Evolutionary conservation across 2,113 vertebrate species (phyloP).

Genomic region (Colinus virginianus): DNA sequence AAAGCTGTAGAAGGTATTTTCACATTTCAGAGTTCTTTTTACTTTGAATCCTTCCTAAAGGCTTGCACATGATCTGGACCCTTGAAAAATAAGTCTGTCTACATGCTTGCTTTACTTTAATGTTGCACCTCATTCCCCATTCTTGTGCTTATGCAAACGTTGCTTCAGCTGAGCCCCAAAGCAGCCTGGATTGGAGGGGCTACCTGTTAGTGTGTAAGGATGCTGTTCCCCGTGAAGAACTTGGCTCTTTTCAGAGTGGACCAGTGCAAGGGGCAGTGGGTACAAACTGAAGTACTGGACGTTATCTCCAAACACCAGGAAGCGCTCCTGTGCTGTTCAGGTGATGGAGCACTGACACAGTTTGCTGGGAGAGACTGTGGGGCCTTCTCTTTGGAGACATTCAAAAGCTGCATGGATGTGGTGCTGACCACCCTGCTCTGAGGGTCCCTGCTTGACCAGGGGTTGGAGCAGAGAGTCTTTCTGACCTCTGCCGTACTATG

Average conservation of each 20-base stretch:
- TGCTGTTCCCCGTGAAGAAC: accelerated
- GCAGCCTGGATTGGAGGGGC: background rate
- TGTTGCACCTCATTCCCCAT: background rate
- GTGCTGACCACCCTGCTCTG: background rate
- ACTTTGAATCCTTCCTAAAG: background rate
- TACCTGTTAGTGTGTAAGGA: background rate
- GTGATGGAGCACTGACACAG: background rate
- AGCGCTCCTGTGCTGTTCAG: background rate
- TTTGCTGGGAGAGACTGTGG: background rate
- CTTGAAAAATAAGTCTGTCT: background rate
- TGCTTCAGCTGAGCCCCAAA: background rate
- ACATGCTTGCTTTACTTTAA: background rate
- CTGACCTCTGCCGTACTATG: background rate
- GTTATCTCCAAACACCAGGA: background rate
- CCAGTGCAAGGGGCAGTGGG: background rate
- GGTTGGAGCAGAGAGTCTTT: background rate
- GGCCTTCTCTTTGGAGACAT: background rate
- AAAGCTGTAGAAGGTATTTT: background rate
- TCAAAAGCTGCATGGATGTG: background rate
- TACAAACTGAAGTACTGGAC: background rate
- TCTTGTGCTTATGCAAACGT: background rate
- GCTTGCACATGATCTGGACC: background rate
- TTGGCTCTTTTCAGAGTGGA: background rate
- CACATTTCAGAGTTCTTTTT: background rate
- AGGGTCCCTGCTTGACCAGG: background rate